These are phyloP conservation scores for Drosophila repleta DNA, from an alignment of 1,140 invertebrate genomes.

Conservation along the genomic window DNA sequence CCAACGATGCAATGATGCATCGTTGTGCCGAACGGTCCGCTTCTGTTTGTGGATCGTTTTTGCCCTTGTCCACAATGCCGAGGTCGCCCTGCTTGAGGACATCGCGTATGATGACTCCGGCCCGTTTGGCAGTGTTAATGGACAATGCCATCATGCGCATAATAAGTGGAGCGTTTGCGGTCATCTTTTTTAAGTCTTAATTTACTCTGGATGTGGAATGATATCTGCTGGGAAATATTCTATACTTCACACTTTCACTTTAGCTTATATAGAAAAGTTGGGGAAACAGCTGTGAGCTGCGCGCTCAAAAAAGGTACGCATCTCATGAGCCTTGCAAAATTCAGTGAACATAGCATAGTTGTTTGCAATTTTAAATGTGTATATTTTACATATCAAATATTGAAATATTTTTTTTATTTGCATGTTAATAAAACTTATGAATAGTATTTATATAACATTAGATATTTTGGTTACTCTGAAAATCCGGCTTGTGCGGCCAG, in stretches of 20 bases:
- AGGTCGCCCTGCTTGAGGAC: constrained; percentile 94
- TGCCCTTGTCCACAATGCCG: constrained; percentile 95
- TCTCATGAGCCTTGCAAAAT: constrained; percentile 2
- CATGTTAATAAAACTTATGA: no score
- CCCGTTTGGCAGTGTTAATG: constrained; percentile 90
- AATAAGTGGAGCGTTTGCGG: constrained; percentile 82
- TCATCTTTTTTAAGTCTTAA: constrained; percentile 40
- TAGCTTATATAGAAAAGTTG: background rate
- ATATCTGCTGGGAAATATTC: constrained; percentile 1
- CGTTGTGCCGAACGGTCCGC: constrained; percentile 97
- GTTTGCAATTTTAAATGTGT: no score
- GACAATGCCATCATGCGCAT: constrained; percentile 85
- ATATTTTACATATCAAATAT: no score
- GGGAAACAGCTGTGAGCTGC: constrained; percentile 13
- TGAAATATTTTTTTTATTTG: no score
- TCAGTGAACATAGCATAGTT: background rate
- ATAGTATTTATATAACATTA: no score
- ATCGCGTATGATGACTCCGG: constrained; percentile 95
- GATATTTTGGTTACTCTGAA: no score
- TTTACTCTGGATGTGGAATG: constrained; percentile 27
- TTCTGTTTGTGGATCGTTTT: constrained; percentile 97
- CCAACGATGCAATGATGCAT: constrained; percentile 95
- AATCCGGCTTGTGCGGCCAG: no score
- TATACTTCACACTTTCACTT: constrained; percentile 17
- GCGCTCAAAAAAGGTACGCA: constrained; percentile 10